phyloP scores from a whole-genome alignment of 2,113 vertebrate genomes.

The Alethe diademata region DNA sequence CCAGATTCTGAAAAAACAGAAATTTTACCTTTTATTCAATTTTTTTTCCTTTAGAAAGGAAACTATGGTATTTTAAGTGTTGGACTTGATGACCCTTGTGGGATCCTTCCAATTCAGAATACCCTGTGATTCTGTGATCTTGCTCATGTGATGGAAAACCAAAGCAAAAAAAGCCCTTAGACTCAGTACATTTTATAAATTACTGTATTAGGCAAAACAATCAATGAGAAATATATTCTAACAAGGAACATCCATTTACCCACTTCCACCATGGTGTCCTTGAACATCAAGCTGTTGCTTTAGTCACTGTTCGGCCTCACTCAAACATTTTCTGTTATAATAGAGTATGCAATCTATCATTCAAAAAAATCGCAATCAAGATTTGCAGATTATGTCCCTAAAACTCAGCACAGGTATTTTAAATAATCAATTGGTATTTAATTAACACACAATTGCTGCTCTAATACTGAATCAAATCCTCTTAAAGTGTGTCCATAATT shows the following conservation, averaged over 20 bases:
- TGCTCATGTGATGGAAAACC: not conserved
- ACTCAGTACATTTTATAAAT: not conserved
- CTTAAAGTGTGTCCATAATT: conserved; percentile 62
- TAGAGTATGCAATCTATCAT: not conserved
- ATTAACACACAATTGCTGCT: conserved; percentile 41
- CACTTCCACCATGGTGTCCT: not conserved
- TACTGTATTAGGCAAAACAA: not conserved
- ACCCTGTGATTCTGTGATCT: not conserved
- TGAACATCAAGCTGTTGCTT: not conserved
- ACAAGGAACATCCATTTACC: not conserved
- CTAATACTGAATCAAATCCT: conserved; percentile 57
- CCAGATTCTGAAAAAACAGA: not conserved
- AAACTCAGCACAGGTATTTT: conserved; percentile 4
- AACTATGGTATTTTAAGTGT: not conserved
- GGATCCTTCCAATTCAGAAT: not conserved
- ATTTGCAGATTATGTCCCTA: not conserved
- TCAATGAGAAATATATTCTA: not conserved
- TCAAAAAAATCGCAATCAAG: not conserved
- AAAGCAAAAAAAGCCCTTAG: not conserved
- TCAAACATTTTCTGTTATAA: not conserved
- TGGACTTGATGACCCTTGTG: not conserved
- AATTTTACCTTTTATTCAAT: not conserved
- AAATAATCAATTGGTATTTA: conserved; percentile 63
- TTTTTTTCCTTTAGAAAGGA: not conserved
- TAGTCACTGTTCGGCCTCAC: not conserved